phyloP scores from a whole-genome alignment of 2,113 vertebrate species.

The Gymnobelideus leadbeateri region DNA sequence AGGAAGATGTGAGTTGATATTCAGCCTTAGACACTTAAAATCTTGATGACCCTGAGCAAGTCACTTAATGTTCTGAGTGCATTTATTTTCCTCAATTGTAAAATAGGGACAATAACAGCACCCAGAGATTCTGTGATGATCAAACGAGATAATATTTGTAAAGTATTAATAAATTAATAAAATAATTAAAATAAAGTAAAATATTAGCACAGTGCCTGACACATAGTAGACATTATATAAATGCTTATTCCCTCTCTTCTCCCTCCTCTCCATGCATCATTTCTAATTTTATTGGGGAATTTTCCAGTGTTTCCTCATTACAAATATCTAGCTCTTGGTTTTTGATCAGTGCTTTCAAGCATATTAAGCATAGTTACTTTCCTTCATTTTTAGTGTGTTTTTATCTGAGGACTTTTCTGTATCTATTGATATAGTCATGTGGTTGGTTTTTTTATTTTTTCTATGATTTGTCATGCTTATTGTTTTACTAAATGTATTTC shows the following conservation, averaged over 20 bases:
- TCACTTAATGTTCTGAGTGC: background rate
- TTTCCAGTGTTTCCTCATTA: background rate
- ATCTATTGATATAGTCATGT: background rate
- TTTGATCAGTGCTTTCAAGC: background rate
- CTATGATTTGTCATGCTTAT: background rate
- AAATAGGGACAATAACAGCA: background rate
- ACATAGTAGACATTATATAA: background rate
- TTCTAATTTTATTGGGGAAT: background rate
- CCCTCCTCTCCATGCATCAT: background rate
- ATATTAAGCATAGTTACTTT: background rate
- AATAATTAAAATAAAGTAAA: too few species aligned
- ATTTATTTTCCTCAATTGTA: background rate
- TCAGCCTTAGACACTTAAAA: background rate
- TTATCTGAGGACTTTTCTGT: background rate
- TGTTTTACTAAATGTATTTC: background rate
- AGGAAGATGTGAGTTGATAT: background rate
- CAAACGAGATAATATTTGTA: background rate
- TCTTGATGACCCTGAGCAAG: background rate
- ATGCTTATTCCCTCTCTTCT: background rate
- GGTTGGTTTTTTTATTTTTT: background rate
- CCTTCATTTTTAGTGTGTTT: background rate
- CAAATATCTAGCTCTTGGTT: background rate
- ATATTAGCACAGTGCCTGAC: background rate
- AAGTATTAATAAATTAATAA: too few species aligned
- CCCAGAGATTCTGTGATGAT: background rate